Percentiles rank a stretch among this genome's conserved stretches.
Conservation (phyloP, 2,888 invertebrate genomes). For the Heliconius ismenius region DNA sequence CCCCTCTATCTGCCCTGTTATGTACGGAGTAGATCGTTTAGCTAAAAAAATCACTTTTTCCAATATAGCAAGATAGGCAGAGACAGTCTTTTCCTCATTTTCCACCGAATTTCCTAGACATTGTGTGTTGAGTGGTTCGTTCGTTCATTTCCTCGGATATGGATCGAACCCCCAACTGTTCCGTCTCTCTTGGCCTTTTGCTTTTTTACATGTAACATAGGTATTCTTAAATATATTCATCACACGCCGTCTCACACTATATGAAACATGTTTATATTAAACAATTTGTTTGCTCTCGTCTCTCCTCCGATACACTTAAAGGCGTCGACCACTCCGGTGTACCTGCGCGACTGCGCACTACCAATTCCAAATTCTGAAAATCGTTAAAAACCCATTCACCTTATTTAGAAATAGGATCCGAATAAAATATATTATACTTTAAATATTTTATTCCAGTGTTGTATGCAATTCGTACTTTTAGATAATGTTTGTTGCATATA, state of each 20-base stretch:
- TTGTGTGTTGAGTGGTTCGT: no score
- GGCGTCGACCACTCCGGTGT: neutral
- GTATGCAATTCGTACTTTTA: neutral
- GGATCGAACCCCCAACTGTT: no score
- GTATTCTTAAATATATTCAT: no score
- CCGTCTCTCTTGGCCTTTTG: neutral
- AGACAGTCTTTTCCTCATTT: no score
- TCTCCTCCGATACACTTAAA: neutral
- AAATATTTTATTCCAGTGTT: neutral
- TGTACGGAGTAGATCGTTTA: no score
- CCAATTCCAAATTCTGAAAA: neutral
- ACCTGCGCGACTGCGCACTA: conserved; percentile 15
- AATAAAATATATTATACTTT: neutral
- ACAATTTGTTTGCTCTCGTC: neutral
- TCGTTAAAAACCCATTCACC: conserved; percentile 15
- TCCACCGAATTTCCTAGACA: no score
- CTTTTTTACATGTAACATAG: neutral
- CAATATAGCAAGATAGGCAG: no score
- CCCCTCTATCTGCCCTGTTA: no score
- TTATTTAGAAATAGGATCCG: neutral
- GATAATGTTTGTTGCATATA: neutral
- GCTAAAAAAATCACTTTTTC: no score
- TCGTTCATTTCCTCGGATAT: no score
- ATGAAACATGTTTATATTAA: neutral
- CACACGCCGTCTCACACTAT: no score